phyloP scores from a whole-genome alignment of 2,113 vertebrate genomes.

The Ellobius talpinus region DNA sequence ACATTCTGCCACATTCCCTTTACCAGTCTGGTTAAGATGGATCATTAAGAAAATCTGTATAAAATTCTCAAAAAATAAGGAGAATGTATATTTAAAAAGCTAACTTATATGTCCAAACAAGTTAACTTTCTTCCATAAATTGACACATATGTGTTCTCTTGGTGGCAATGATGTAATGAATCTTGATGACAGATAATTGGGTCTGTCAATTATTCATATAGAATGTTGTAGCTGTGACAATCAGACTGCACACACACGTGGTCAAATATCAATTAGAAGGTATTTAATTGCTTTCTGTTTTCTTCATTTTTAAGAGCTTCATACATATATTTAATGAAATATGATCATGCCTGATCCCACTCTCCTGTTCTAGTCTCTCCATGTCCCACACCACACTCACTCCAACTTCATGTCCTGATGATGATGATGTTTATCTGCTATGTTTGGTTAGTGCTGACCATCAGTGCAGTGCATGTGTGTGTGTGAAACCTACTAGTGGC shows the following conservation, averaged over 20 bases:
- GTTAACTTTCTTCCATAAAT: background rate
- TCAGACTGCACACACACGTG: background rate
- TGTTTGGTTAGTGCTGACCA: background rate
- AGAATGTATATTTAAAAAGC: background rate
- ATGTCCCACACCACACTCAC: background rate
- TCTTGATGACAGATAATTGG: constrained; percentile 62
- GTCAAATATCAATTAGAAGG: constrained; percentile 42
- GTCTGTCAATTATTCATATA: constrained; percentile 52
- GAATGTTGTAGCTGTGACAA: constrained; percentile 49
- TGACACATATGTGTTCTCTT: background rate
- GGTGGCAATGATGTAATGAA: constrained; percentile 44
- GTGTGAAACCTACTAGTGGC: background rate
- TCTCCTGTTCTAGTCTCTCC: background rate
- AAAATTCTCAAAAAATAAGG: background rate
- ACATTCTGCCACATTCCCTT: background rate
- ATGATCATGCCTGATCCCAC: background rate
- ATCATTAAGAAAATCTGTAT: background rate
- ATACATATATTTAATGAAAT: background rate
- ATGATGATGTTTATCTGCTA: background rate
- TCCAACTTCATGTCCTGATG: background rate
- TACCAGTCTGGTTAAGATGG: background rate
- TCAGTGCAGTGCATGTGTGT: too few species aligned
- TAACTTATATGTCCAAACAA: background rate
- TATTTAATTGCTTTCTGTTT: constrained; percentile 64
- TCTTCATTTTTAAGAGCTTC: background rate